These are phyloP conservation scores for Thomomys bottae DNA, from an alignment of 2,113 vertebrate genomes.

Conservation along the genomic window DNA sequence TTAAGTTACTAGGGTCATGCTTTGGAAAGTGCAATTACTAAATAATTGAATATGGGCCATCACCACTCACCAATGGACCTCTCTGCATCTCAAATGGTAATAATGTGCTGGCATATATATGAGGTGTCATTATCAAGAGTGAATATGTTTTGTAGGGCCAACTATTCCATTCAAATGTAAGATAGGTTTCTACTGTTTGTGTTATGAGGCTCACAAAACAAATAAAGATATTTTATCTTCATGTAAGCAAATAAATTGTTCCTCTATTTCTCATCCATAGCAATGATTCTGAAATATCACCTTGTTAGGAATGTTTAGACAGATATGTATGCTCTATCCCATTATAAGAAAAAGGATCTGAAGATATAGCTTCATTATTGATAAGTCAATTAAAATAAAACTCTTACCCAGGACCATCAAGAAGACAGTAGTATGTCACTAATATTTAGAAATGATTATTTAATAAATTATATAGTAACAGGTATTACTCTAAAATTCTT, in stretches of 20 bases:
- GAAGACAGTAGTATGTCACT: neutral
- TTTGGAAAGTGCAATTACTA: slow-evolving; percentile 11
- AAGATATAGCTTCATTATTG: neutral
- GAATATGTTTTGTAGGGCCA: neutral
- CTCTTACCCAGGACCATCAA: neutral
- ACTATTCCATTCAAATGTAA: neutral
- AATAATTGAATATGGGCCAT: slow-evolving; percentile 29
- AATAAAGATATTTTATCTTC: neutral
- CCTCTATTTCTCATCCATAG: neutral
- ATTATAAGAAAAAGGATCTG: neutral
- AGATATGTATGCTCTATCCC: neutral
- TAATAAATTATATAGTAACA: slow-evolving; percentile 30
- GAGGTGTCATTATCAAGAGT: slow-evolving; percentile 1
- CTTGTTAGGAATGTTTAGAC: neutral
- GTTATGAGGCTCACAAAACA: neutral
- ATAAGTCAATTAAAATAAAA: neutral
- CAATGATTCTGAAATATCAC: neutral
- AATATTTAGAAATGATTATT: slow-evolving; percentile 21
- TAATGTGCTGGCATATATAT: neutral
- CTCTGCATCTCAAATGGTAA: neutral
- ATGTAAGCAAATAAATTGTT: neutral
- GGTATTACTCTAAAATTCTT: slow-evolving; percentile 34
- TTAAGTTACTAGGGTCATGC: slow-evolving; percentile 5
- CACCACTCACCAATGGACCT: neutral
- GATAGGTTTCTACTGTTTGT: neutral